Evolutionary conservation across 2,888 invertebrate genomes (phyloP).

Genomic region (Spodoptera littoralis): DNA sequence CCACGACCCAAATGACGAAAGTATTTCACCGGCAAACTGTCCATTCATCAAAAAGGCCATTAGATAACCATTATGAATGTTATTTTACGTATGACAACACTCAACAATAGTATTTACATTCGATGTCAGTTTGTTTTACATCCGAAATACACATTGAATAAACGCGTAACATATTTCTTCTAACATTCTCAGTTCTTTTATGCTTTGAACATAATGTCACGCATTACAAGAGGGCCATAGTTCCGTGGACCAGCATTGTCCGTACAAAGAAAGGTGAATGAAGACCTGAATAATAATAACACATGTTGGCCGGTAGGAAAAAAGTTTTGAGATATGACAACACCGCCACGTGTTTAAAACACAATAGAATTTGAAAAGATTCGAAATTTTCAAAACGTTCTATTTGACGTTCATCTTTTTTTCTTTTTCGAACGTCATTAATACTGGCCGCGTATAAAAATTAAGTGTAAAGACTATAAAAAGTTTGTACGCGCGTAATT

Average conservation of each 20-base stretch:
- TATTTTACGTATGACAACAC: constrained; percentile 84
- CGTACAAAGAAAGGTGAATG: constrained; percentile 84
- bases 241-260: constrained; percentile 81
- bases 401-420: constrained; percentile 62
- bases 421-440: constrained; percentile 58
- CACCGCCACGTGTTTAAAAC: constrained; percentile 81
- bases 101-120: constrained; percentile 88
- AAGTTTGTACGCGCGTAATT: constrained; percentile 47
- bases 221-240: constrained; percentile 81
- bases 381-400: constrained; percentile 68
- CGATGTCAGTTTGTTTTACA: constrained; percentile 88
- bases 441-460: constrained; percentile 30
- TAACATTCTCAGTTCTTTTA: constrained; percentile 80
- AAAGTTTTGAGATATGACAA: constrained; percentile 80
- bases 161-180: constrained; percentile 84
- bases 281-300: constrained; percentile 84
- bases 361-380: constrained; percentile 73
- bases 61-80: constrained; percentile 84
- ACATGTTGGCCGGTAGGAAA: constrained; percentile 80
- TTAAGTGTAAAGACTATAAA: constrained; percentile 47
- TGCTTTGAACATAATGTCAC: constrained; percentile 82
- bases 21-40: constrained; percentile 63
- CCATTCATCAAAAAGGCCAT: constrained; percentile 80
- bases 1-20: constrained; percentile 54
- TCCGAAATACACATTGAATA: constrained; percentile 85